phyloP scores from a whole-genome alignment of 2,113 vertebrate genomes.

The Chiloscyllium plagiosum region DNA sequence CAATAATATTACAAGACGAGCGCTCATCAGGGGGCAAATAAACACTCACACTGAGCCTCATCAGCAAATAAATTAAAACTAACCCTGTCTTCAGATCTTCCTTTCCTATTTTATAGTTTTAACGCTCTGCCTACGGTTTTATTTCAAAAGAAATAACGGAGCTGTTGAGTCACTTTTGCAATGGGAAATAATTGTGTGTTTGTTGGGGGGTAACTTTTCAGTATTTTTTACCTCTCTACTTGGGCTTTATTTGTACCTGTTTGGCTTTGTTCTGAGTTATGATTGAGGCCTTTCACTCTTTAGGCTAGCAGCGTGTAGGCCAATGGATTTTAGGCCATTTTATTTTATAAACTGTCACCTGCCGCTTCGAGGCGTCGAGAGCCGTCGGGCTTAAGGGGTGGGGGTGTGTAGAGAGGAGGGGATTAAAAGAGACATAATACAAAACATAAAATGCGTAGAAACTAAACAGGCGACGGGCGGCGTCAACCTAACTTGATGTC shows the following conservation, averaged over 20 bases:
- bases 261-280: constrained; percentile 36
- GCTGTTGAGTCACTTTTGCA: neutral
- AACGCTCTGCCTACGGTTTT: neutral
- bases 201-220: neutral
- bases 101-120: neutral
- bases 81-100: neutral
- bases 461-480: constrained; percentile 31
- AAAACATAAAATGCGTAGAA: constrained; percentile 37
- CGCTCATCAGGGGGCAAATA: neutral
- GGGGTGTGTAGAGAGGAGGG: neutral
- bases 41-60: neutral
- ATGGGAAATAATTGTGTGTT: neutral
- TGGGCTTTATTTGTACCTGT: constrained; percentile 20
- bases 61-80: neutral
- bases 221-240: neutral
- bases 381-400: neutral
- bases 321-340: constrained; percentile 31
- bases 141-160: neutral
- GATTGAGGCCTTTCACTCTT: neutral
- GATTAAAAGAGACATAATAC: neutral
- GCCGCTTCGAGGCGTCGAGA: constrained; percentile 29
- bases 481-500: constrained; percentile 26
- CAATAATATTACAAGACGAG: neutral
- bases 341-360: constrained; percentile 30
- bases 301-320: neutral